Conservation (phyloP, 2,888 invertebrate genomes). For the Mythimna ferrago region DNA sequence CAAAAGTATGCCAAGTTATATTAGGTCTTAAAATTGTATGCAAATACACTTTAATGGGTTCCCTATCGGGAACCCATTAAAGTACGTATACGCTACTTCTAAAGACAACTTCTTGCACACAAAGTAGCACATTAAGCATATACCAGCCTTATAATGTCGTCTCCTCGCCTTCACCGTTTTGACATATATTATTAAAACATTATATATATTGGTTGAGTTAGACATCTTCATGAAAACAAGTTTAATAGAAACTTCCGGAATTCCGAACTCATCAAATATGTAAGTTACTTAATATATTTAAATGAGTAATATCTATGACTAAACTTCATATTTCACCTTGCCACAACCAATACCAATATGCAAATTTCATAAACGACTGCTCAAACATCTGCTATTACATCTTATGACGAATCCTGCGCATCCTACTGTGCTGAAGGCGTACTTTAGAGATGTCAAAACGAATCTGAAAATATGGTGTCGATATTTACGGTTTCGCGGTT, state of each 20-base stretch:
- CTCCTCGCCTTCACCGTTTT: too few species aligned
- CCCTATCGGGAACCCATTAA: too few species aligned
- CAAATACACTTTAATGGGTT: too few species aligned
- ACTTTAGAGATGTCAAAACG: constrained; percentile 3
- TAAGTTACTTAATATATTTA: constrained; percentile 38
- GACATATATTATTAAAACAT: too few species aligned
- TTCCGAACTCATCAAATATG: not conserved
- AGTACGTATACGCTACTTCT: too few species aligned
- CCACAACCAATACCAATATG: constrained; percentile 29
- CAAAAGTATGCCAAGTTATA: too few species aligned
- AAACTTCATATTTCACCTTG: constrained; percentile 41
- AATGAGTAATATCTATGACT: constrained; percentile 42
- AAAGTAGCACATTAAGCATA: too few species aligned
- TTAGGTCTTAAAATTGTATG: too few species aligned
- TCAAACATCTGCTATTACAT: constrained; percentile 31
- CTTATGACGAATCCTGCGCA: constrained; percentile 49
- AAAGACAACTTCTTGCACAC: too few species aligned
- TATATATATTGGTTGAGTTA: too few species aligned
- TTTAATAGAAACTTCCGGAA: constrained; percentile 6
- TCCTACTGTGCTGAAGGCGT: constrained; percentile 55
- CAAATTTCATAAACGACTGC: constrained; percentile 26
- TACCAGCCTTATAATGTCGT: too few species aligned
- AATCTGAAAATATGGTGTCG: not conserved
- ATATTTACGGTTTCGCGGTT: not conserved
- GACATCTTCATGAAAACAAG: not conserved